These are phyloP conservation scores for Rhynchonema sp. DNA, from an alignment of 2,888 invertebrate species.

Conservation along the genomic window DNA sequence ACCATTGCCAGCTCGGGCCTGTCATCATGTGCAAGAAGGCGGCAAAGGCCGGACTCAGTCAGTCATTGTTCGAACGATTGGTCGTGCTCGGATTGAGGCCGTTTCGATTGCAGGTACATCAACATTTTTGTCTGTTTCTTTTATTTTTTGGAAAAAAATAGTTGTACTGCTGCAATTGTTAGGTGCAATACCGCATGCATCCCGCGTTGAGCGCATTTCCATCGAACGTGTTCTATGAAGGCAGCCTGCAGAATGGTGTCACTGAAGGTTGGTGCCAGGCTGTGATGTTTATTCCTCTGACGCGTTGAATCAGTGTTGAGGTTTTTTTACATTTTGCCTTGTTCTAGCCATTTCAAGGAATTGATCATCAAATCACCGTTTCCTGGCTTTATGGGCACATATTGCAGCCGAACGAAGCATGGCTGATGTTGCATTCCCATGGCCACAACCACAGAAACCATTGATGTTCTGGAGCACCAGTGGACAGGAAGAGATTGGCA, in stretches of 20 bases:
- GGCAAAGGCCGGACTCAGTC: slow-evolving; percentile 81
- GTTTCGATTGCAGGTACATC: slow-evolving; percentile 74
- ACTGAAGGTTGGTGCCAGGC: slow-evolving; percentile 43
- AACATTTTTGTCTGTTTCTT: neutral
- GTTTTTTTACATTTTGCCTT: too few relatives aligned
- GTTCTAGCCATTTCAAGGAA: neutral
- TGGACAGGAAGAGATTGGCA: slow-evolving; percentile 95
- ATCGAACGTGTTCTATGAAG: slow-evolving; percentile 97
- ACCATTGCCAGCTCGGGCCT: slow-evolving; percentile 95
- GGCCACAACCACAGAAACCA: slow-evolving; percentile 85
- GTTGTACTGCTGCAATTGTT: neutral
- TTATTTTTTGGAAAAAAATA: neutral
- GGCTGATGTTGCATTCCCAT: slow-evolving; percentile 79
- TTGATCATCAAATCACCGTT: neutral
- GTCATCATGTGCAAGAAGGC: slow-evolving; percentile 94
- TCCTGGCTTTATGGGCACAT: neutral
- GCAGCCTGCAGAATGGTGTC: slow-evolving; percentile 93
- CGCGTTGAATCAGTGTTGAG: too few relatives aligned
- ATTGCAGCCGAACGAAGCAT: slow-evolving; percentile 63
- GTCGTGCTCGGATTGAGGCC: slow-evolving; percentile 92
- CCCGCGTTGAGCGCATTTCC: slow-evolving; percentile 91
- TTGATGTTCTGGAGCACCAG: slow-evolving; percentile 93
- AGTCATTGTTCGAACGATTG: slow-evolving; percentile 84
- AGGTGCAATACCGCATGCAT: slow-evolving; percentile 87
- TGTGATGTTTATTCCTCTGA: too few relatives aligned